Base-by-base conservation (phyloP, 2,113 vertebrate genomes). In the Mandrillus leucophaeus region DNA sequence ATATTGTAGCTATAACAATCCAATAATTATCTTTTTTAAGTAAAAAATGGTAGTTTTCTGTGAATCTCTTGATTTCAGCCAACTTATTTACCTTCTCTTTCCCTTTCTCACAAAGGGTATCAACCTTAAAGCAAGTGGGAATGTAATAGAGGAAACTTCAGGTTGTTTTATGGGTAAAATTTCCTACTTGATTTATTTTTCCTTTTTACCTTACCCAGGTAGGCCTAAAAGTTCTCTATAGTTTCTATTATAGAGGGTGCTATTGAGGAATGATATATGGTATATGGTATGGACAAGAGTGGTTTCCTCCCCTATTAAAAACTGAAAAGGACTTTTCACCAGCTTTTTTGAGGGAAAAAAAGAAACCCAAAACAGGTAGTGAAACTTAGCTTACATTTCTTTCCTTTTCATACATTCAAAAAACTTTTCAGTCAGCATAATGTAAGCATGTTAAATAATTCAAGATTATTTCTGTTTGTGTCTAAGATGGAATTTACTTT, bases 241-340 rank as follows among this genome's bases (percentile, higher is more conserved):
- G 20, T 93, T 94, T 96, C 50, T 95, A 25, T 40, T 85, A 23
- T 25, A n/a, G 55, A 87, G 35, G n/a, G 27, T 88, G 25, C 48
- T 81, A 45, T n/a, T 85, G 52, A 84, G 48, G 48, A 92, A 30
- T 85, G 61, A 57, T 45, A 38, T 38, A 17, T 75, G 8, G 27
- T 66, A 50, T 50, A 38, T 57, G 45, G 16, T 61, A 90, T 73
- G 38, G 86, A 20, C 6, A 85, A 94, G 48, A 82, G 32, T 50
- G 84, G 18, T 75, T 94, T 96, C 86, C 27, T 68, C n/a, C 8
- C 57, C n/a, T 38, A 81, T 86, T 96, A 92, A 95, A 79, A 90
- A 70, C 40, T 45, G 61, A 91, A 93, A 94, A 80, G 48, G 35
- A 86, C 10, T 57, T 96, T n/a, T 57, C 76, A 35, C 82, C 3